Evolutionary conservation across 2,888 invertebrate genomes (phyloP), one percentile per base, ranked within the genome.

Genomic region (Vanessa cardui): DNA sequence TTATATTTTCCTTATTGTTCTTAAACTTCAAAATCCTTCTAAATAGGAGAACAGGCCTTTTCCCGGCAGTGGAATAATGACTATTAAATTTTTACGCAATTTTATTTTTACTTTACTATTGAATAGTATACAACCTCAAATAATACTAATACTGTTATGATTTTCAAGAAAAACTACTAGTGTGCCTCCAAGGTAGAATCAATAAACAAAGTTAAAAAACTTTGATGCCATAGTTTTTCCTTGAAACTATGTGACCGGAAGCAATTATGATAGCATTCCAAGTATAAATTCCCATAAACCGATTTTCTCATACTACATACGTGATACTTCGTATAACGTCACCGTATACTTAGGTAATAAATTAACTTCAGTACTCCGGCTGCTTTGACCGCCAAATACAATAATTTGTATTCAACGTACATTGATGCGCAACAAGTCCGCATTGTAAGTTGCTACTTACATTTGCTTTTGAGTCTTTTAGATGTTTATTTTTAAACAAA

Each of bases 311-410:
- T 83, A 83, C 74, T 61, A 73, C 72, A 78, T 85, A 87, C 88
- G 87, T 89, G 87, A 84, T 81, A 69, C 72, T 64, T 62, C 66
- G 62, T 62, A 68, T 69, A 77, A 76, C 79, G 80, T 82, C 77
- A 79, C 75, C 73, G 73, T 80, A 78, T 78, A 80, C 75, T 72
- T 75, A 76, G 72, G 77, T 78, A 80, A 82, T 85, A 85, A 85
- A 85, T 84, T 83, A 78, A 81, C 82, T 83, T 81, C 76, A 81
- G 78, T 83, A 78, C 81, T 81, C 82, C 79, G 64, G 69, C 72
- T 80, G 77, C 80, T 80, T 75, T 84, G 86, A 87, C 88, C 86
- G 87, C 83, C 87, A 87, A 87, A 88, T 88, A 84, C 84, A 78
- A 82, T 84, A 75, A 86, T 89, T 88, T 85, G 84, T 89, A 89